These are phyloP conservation scores for Pseudolaguvia tuberculata DNA, from an alignment of 2,113 vertebrate genomes.

Conservation along the genomic window DNA sequence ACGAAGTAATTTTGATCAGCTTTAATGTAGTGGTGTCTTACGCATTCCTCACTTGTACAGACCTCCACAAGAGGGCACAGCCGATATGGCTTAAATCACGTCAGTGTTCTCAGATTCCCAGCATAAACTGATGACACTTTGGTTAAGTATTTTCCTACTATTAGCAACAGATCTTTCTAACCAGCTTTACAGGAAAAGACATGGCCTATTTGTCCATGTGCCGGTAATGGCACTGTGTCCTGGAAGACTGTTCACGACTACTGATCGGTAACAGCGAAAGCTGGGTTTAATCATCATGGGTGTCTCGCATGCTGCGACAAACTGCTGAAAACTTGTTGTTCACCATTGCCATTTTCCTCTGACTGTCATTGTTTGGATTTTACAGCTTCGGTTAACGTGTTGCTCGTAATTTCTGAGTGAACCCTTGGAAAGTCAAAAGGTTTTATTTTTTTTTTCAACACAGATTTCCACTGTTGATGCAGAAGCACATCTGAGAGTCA, in stretches of 20 bases:
- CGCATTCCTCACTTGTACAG: slow-evolving; percentile 52
- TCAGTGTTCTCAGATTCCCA: slow-evolving; percentile 13
- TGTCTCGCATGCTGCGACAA: not conserved
- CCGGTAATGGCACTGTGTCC: slow-evolving; percentile 14
- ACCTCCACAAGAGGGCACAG: slow-evolving; percentile 72
- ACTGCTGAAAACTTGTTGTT: not conserved
- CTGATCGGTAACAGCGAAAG: slow-evolving; percentile 3
- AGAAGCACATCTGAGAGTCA: slow-evolving; percentile 39
- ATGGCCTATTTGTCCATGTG: slow-evolving; percentile 26
- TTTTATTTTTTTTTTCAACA: not conserved
- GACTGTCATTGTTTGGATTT: not conserved
- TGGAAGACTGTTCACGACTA: not conserved
- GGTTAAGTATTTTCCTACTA: slow-evolving; percentile 30
- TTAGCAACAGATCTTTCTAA: slow-evolving; percentile 1
- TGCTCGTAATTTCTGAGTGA: not conserved
- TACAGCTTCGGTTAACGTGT: not conserved
- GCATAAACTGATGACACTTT: slow-evolving; percentile 38
- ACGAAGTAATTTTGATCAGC: not conserved
- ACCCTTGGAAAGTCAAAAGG: too few species aligned
- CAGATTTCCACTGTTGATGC: slow-evolving; percentile 6
- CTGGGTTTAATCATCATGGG: not conserved
- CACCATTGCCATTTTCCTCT: not conserved
- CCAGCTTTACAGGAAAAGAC: slow-evolving; percentile 21
- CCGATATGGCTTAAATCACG: slow-evolving; percentile 44
- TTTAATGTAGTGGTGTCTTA: not conserved